These are phyloP conservation scores for Alloscopus bannaensis DNA, from an alignment of 2,888 invertebrate species.

Conservation along the genomic window DNA sequence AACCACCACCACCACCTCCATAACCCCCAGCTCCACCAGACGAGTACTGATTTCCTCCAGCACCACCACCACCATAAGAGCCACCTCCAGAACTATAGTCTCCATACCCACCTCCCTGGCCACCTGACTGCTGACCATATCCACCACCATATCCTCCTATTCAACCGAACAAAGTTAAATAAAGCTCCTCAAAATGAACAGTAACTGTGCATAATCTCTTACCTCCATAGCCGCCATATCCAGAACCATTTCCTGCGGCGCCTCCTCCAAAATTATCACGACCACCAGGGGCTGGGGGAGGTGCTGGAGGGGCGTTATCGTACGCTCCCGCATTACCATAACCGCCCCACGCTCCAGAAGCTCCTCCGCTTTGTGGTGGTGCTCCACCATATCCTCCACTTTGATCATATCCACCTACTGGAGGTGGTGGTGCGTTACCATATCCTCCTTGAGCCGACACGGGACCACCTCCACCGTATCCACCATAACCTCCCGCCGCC, in stretches of 20 bases:
- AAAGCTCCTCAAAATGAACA: too few relatives aligned
- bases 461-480: conserved; percentile 46
- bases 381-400: conserved; percentile 55
- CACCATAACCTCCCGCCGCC: conserved; percentile 53
- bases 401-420: conserved; percentile 61
- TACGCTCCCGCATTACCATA: conserved; percentile 50
- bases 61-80: conserved; percentile 34
- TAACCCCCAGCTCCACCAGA: conserved; percentile 47
- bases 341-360: conserved; percentile 54
- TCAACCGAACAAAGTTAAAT: too few relatives aligned
- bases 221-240: conserved; percentile 50
- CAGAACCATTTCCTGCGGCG: conserved; percentile 51
- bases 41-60: conserved; percentile 41
- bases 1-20: conserved; percentile 61
- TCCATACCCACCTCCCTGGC: conserved; percentile 56
- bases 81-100: conserved; percentile 53
- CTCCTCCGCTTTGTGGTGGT: conserved; percentile 43
- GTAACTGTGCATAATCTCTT: too few relatives aligned
- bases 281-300: conserved; percentile 28
- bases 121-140: conserved; percentile 41
- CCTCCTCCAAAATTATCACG: conserved; percentile 15
- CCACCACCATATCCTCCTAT: conserved; percentile 56
- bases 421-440: conserved; percentile 60
- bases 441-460: conserved; percentile 43
- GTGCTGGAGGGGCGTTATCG: conserved; percentile 44